Base-by-base conservation (phyloP, 2,113 vertebrate genomes). In the Muntiacus reevesi region DNA sequence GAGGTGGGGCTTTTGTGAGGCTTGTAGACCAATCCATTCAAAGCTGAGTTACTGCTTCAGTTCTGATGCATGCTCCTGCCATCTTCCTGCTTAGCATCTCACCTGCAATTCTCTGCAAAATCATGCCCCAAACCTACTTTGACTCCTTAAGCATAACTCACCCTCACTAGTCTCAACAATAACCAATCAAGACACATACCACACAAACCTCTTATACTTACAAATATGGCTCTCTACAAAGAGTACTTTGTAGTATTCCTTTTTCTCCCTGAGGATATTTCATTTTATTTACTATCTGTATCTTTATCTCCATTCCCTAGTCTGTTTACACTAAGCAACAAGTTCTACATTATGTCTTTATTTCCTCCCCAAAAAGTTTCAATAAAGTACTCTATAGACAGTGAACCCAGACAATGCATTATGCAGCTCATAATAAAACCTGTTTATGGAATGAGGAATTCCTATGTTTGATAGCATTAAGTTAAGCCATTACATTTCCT, bases 401-500 rank as follows among this genome's bases (percentile, higher is more conserved):
- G 52, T 33, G 57, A 96, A 64, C 30, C 13, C 27, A 93, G 40
- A 67, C 47, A 71, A 79, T 33, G 21, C 23, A 62, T n/a, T 81
- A 86, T 11, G 15, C 57, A 47, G 14, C 10, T 74, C 57, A 36
- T 40, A 76, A 92, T 84, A 86, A 93, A 96, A 82, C 59, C 40
- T 85, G 9, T 81, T 89, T 91, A 90, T 52, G 95, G 50, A 83
- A 83, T n/a, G 19, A 85, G 93, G 90, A 87, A 76, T 88, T 78
- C 33, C 47, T 57, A 23, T 45, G 60, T 43, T 91, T 89, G 40
- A 86, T 1, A 95, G 62, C 83, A 95, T 57, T 85, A 76, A 59
- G 21, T 50, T 87, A 92, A 90, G 47, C 45, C 67, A 83, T 79
- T 86, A 85, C 8, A 91, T 84, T 97, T 97, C 67, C 94, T 59